These are phyloP conservation scores for Physeter macrocephalus DNA, from an alignment of 2,113 vertebrate species.

Conservation along the genomic window DNA sequence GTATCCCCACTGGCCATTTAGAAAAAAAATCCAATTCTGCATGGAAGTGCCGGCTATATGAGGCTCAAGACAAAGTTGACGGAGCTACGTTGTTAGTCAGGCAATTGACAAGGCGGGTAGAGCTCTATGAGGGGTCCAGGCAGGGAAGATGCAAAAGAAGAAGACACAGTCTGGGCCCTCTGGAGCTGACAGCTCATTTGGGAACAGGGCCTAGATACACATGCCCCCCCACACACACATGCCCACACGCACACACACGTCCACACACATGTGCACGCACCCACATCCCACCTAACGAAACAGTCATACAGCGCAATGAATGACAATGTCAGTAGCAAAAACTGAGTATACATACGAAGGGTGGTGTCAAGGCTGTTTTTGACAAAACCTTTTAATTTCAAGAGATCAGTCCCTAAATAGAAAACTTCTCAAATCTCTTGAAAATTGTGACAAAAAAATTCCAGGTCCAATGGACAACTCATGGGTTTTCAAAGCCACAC, in stretches of 20 bases:
- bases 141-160: background rate
- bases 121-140: background rate
- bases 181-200: background rate
- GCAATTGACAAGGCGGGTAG: background rate
- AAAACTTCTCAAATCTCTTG: conserved; percentile 18
- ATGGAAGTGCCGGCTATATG: conserved; percentile 6
- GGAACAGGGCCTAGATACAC: background rate
- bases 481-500: background rate
- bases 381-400: background rate
- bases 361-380: background rate
- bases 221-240: background rate
- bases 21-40: background rate
- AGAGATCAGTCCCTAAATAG: background rate
- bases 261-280: background rate
- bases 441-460: background rate
- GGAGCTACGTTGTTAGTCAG: background rate
- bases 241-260: background rate
- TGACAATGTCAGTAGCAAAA: background rate
- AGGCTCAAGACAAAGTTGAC: conserved; percentile 30
- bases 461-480: background rate
- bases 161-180: background rate
- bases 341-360: background rate
- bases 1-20: conserved; percentile 23
- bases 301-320: background rate
- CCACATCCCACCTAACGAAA: background rate